Evolutionary conservation across 1,140 invertebrate species (phyloP).

Genomic region (Fopius arisanus): DNA sequence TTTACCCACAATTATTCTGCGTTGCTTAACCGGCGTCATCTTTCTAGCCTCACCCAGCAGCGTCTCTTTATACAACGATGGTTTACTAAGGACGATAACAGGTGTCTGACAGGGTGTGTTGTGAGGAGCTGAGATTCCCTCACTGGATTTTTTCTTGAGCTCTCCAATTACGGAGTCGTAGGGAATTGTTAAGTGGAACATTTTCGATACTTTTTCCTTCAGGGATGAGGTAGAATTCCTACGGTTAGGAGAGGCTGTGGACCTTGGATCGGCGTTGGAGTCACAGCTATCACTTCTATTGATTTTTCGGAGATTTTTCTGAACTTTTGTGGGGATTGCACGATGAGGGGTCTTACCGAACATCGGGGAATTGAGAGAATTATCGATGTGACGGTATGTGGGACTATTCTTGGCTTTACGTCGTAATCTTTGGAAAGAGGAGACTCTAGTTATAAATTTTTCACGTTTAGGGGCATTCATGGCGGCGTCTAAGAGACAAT

Average conservation of each 20-base stretch:
- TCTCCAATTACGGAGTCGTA: slow-evolving; percentile 25
- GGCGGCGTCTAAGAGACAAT: slow-evolving; percentile 31
- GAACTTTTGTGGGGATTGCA: slow-evolving; percentile 16
- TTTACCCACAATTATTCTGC: slow-evolving; percentile 38
- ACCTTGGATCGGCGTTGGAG: background rate
- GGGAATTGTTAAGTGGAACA: background rate
- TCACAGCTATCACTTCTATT: slow-evolving; percentile 19
- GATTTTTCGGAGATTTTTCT: slow-evolving; percentile 11
- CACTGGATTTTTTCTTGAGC: slow-evolving; percentile 1
- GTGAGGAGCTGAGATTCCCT: background rate
- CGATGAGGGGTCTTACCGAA: slow-evolving; percentile 29
- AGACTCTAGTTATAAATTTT: slow-evolving; percentile 30
- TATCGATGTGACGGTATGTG: background rate
- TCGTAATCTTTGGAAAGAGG: slow-evolving; percentile 35
- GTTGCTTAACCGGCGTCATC: slow-evolving; percentile 37
- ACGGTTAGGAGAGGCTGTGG: background rate
- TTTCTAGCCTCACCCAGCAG: slow-evolving; percentile 30
- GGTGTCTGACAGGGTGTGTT: background rate
- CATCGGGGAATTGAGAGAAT: slow-evolving; percentile 4
- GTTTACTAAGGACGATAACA: background rate
- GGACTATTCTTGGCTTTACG: background rate
- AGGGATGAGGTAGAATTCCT: background rate
- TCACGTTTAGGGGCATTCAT: slow-evolving; percentile 36
- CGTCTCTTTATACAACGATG: slow-evolving; percentile 18
- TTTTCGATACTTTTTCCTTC: slow-evolving; percentile 9